Evolutionary conservation across 2,797 vertebrate species (phyloP), one percentile per base, ranked within the genome.

Genomic region (Moxostoma hubbsi): DNA sequence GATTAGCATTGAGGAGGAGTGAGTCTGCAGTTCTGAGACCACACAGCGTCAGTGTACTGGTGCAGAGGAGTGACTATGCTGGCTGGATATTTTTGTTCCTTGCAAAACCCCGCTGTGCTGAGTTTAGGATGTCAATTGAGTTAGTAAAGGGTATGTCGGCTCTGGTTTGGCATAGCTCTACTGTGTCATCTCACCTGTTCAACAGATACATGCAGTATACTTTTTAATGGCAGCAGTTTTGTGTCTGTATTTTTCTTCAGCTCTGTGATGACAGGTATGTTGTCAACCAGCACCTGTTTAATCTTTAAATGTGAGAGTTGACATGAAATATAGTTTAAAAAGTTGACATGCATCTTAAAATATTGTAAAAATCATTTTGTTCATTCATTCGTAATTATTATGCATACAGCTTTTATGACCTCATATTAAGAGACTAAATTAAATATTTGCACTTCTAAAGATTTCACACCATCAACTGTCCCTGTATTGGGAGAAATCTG

Each of bases 41-140:
- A 45, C 58, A 61, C 47, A 0, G 66, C 1, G 49, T 70, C 75
- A 62, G 65, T 13, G 54, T 87, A 79, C 84, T 83, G 80, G 80
- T 80, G 76, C 82, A 87, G 75, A 64, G 75, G 82, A 73, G 85
- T 86, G 85, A 90, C 87, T 87, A 86, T 75, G 72, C 85, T n/a
- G 51, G 61, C 74, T 76, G 83, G 87, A 85, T 92, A 90, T 93
- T 92, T 93, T 90, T 90, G 87, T 88, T 82, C 68, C 88, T 81
- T 84, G 88, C 86, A 88, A 89, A 90, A 87, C 84, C 80, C 80
- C 83, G 76, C 80, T 80, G 65, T 81, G 11, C 83, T 58, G 80
- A 90, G 82, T 88, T 84, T 69, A 83, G 77, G 88, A 87, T 87
- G 81, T 80, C 36, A 73, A 7, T 55, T 43, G 43, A 18, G 43